Evolutionary conservation across 2,888 invertebrate genomes (phyloP).

Genomic region (Buathra laborator): DNA sequence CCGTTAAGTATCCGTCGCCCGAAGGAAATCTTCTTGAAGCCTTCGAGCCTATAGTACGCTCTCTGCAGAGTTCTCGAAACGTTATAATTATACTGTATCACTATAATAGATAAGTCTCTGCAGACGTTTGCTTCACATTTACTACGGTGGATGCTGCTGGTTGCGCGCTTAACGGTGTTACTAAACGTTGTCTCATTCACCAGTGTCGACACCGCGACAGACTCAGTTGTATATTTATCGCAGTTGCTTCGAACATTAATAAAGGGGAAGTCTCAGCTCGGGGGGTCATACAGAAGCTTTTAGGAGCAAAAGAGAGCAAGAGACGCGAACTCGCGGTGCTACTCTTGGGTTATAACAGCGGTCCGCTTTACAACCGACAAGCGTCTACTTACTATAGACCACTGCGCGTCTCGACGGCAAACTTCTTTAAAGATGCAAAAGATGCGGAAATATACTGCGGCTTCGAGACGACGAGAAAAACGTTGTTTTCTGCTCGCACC

Average conservation of each 20-base stretch:
- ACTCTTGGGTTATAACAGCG: background rate
- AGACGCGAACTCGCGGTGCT: background rate
- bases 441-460: constrained; percentile 4
- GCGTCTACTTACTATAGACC: background rate
- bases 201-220: constrained; percentile 21
- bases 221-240: constrained; percentile 33
- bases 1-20: constrained; percentile 52
- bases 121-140: constrained; percentile 5
- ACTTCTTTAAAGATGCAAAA: constrained; percentile 51
- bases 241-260: constrained; percentile 54
- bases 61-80: constrained; percentile 4
- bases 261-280: constrained; percentile 19
- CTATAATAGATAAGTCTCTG: too few species aligned
- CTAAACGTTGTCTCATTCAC: constrained; percentile 40
- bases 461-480: background rate
- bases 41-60: constrained; percentile 1
- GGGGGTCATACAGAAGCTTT: constrained; percentile 60
- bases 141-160: constrained; percentile 1
- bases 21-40: constrained; percentile 45
- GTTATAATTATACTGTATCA: background rate
- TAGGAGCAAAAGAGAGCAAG: constrained; percentile 24
- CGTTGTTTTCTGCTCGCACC: background rate
- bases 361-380: constrained; percentile 4
- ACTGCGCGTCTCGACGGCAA: background rate
- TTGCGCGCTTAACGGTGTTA: constrained; percentile 29